These are phyloP conservation scores for Euglossa dilemma DNA, from an alignment of 1,140 invertebrate genomes.

Conservation along the genomic window DNA sequence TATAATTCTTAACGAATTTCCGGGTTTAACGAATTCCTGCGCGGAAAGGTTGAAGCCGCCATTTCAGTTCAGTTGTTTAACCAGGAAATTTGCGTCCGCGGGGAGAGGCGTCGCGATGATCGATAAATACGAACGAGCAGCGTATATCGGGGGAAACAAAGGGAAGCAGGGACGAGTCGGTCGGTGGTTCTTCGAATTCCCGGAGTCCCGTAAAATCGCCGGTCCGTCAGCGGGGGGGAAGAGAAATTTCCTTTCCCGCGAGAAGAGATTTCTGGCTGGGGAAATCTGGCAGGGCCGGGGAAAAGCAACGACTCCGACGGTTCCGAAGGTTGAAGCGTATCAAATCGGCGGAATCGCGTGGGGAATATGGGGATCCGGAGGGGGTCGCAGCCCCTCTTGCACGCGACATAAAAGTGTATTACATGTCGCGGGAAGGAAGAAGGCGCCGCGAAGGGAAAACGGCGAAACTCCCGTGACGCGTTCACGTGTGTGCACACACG, in stretches of 20 bases:
- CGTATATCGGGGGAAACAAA: neutral
- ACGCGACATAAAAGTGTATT: constrained; percentile 69
- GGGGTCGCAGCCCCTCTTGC: constrained; percentile 55
- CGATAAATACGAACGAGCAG: neutral
- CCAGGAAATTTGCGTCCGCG: too few species aligned
- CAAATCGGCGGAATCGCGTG: constrained; percentile 48
- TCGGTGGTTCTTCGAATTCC: neutral
- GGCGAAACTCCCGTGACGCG: constrained; percentile 5
- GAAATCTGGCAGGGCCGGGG: constrained; percentile 25
- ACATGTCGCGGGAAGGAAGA: constrained; percentile 58
- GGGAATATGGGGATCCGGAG: constrained; percentile 18
- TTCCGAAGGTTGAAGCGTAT: constrained; percentile 56
- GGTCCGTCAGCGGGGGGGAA: constrained; percentile 1
- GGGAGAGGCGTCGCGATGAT: too few species aligned
- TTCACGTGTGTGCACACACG: constrained; percentile 14
- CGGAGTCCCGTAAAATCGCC: neutral
- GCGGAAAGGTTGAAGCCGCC: too few species aligned
- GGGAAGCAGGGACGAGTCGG: neutral
- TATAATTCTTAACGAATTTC: too few species aligned
- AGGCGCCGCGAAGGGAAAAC: constrained; percentile 38
- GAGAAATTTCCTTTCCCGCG: constrained; percentile 11
- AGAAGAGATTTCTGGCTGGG: constrained; percentile 16
- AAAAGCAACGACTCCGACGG: constrained; percentile 43
- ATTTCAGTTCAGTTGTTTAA: too few species aligned
- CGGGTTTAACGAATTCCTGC: too few species aligned